Evolutionary conservation across 2,113 vertebrate species (phyloP).

Genomic region (rabbit (Oryctolagus cuniculus)): mOryCun1.1 NC_091440.1:10167501-10168000

Average conservation of each 20-base stretch:
- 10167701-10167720: too few relatives aligned
- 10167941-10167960: not conserved
- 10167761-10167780: not conserved
- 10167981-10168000: not conserved
- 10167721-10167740: not conserved
- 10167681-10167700: not conserved
- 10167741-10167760: not conserved
- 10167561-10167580: not conserved
- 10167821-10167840: not conserved
- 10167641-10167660: too few relatives aligned
- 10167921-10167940: not conserved
- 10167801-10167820: not conserved
- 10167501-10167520: not conserved
- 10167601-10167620: not conserved
- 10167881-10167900: not conserved
- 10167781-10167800: not conserved
- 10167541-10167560: not conserved
- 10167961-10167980: not conserved
- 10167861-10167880: not conserved
- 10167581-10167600: too few relatives aligned
- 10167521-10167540: not conserved
- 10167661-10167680: not conserved
- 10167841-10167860: not conserved
- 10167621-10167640: too few relatives aligned
- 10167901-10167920: not conserved